phyloP scores from a whole-genome alignment of 2,888 invertebrate genomes.

The Parnassius glacialis region DNA sequence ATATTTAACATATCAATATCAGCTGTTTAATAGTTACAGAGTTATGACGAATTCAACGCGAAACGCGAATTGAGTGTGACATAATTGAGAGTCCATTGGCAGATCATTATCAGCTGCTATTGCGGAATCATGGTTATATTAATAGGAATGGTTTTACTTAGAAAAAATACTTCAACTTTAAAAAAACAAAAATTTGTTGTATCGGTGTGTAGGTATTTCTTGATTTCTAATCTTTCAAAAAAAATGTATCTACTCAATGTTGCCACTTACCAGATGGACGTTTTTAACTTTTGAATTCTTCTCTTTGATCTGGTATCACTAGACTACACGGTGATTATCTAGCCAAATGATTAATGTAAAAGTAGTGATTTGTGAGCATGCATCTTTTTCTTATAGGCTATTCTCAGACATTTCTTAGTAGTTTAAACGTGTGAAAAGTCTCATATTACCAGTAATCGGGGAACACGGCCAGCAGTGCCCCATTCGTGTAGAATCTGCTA shows the following conservation, averaged over 20 bases:
- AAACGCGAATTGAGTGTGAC: conserved; percentile 22
- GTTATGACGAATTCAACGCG: conserved; percentile 31
- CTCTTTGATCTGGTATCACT: too few relatives aligned
- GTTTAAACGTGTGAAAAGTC: too few relatives aligned
- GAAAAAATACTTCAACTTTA: conserved; percentile 13
- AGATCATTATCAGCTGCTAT: conserved; percentile 16
- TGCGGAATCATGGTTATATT: conserved; percentile 13
- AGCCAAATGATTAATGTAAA: too few relatives aligned
- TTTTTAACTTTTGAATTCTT: too few relatives aligned
- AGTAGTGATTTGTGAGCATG: too few relatives aligned
- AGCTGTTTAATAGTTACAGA: conserved; percentile 38
- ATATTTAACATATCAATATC: conserved; percentile 34
- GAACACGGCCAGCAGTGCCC: too few relatives aligned
- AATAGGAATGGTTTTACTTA: not conserved
- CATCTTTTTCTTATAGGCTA: too few relatives aligned
- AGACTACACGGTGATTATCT: too few relatives aligned
- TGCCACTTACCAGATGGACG: not conserved
- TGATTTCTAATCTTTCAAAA: too few relatives aligned
- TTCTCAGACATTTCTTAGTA: too few relatives aligned
- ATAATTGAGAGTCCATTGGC: conserved; percentile 28
- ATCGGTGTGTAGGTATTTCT: not conserved
- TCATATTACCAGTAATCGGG: too few relatives aligned
- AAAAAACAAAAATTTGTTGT: conserved; percentile 1
- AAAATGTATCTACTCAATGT: not conserved
- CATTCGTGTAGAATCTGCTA: too few relatives aligned